Evolutionary conservation across 1,140 invertebrate species (phyloP).

Genomic region (Drosophila neocordata): DNA sequence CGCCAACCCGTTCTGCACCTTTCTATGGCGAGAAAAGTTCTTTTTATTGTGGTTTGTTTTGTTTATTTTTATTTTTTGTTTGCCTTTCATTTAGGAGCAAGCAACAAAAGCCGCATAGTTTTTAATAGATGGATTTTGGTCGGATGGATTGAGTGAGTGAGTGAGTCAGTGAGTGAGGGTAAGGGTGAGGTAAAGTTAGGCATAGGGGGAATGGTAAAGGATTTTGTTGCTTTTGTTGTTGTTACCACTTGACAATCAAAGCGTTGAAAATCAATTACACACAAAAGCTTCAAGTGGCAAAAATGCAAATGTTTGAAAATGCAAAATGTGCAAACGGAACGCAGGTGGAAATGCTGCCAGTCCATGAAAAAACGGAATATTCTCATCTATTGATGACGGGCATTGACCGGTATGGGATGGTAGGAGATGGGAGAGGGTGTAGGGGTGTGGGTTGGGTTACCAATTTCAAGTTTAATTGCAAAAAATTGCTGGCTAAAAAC

Average conservation of each 20-base stretch:
- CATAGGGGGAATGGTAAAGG: neutral
- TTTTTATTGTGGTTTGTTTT: neutral
- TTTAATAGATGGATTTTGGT: neutral
- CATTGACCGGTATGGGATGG: no score
- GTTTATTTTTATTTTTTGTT: neutral
- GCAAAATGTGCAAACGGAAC: constrained; percentile 34
- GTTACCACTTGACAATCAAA: constrained; percentile 75
- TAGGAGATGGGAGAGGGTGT: no score
- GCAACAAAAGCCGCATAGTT: constrained; percentile 40
- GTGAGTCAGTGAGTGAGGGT: no score
- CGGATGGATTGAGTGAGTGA: no score
- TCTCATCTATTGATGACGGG: neutral
- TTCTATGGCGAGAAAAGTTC: neutral
- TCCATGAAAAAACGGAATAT: neutral
- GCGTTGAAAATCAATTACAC: constrained; percentile 73
- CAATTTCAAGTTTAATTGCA: constrained; percentile 23
- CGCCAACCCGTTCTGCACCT: neutral
- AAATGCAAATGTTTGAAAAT: constrained; percentile 62
- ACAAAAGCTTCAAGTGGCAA: constrained; percentile 71
- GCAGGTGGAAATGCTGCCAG: constrained; percentile 13
- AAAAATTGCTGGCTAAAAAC: constrained; percentile 13
- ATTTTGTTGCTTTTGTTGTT: constrained; percentile 35
- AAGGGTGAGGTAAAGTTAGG: neutral
- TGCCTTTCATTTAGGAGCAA: constrained; percentile 33
- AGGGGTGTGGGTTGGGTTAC: neutral